phyloP scores from a whole-genome alignment of 2,797 vertebrate genomes.

The Stomatorhinus walkeri region DNA sequence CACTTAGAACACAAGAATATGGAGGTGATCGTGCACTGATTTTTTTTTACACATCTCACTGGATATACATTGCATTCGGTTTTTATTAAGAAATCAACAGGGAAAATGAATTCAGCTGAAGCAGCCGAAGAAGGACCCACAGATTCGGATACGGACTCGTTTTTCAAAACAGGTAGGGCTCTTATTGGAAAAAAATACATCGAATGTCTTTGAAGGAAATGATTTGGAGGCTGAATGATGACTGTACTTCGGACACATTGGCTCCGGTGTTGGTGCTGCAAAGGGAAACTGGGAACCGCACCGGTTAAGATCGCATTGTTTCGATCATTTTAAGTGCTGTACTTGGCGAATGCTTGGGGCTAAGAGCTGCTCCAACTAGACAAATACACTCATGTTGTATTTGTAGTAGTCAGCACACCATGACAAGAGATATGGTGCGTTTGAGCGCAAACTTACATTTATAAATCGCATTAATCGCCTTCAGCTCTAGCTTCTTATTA shows the following conservation, averaged over 20 bases:
- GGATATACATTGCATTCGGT: slow-evolving; percentile 27
- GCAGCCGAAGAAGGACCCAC: slow-evolving; percentile 70
- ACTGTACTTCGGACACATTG: not conserved
- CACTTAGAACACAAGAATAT: slow-evolving; percentile 32
- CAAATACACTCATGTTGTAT: not conserved
- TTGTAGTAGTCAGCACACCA: not conserved
- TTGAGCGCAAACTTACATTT: not conserved
- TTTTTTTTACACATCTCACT: slow-evolving; percentile 33
- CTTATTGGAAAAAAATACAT: not conserved
- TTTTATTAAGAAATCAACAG: slow-evolving; percentile 27
- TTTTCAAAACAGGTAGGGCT: slow-evolving; percentile 73
- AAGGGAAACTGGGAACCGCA: not conserved
- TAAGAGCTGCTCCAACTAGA: not conserved
- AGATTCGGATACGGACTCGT: slow-evolving; percentile 75
- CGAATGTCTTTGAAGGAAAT: not conserved
- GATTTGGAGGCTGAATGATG: not conserved
- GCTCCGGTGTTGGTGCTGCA: not conserved
- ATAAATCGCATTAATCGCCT: not conserved
- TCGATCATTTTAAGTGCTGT: not conserved
- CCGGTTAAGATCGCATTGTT: not conserved
- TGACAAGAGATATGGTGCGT: not conserved
- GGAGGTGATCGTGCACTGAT: slow-evolving; percentile 36
- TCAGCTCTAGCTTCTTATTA: not conserved
- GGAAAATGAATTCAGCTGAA: slow-evolving; percentile 67
- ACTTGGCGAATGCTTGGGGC: not conserved